Base-by-base conservation (phyloP, 1,140 invertebrate species). In the Dinothrombium tinctorium region DNA sequence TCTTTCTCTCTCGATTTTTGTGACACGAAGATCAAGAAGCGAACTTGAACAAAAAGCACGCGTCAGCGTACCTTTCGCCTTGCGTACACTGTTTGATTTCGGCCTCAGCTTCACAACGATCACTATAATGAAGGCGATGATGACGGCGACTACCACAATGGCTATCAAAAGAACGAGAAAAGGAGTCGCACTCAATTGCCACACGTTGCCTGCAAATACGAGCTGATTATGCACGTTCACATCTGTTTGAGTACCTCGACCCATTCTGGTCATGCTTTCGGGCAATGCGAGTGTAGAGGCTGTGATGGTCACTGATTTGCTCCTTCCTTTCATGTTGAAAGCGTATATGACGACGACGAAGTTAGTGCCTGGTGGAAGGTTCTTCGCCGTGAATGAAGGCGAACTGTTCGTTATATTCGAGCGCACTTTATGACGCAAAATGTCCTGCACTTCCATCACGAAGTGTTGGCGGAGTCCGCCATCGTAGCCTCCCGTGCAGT, bases 381-480 rank as follows among this genome's bases (percentile, higher is more conserved):
- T 29, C 7, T 4, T 19, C 5, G 33, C 12, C 12, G 23, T 21
- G 28, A 29, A 29, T 4, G 12, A 15, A n/a, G 28, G 28, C 15
- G n/a, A n/a, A n/a, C 11, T n/a, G 15, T 2, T 29, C 15, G 12
- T 15, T n/a, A 11, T 11, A 29, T 29, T 29, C 12, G 28, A 29
- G n/a, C n/a, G n/a, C n/a, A n/a, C n/a, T 29, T 29, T 11, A 29
- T 29, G 28, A 2, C 12, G 12, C 4, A 29, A n/a, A 11, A 29
- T 29, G 54, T 70, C 66, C 19, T 69, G 69, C 2, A 77, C 76
- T 56, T 84, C 78, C 33, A 83, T 56, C 22, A 75, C 60, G 56
- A 83, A 84, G 33, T 70, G 68, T 55, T 84, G 80, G 21, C 68
- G 65, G 8, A 84, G 60, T 0, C 80, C 81, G 4, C 80, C 80